Base-by-base conservation (phyloP, 1,140 invertebrate genomes). In the Lordiphosa stackelbergi region DNA sequence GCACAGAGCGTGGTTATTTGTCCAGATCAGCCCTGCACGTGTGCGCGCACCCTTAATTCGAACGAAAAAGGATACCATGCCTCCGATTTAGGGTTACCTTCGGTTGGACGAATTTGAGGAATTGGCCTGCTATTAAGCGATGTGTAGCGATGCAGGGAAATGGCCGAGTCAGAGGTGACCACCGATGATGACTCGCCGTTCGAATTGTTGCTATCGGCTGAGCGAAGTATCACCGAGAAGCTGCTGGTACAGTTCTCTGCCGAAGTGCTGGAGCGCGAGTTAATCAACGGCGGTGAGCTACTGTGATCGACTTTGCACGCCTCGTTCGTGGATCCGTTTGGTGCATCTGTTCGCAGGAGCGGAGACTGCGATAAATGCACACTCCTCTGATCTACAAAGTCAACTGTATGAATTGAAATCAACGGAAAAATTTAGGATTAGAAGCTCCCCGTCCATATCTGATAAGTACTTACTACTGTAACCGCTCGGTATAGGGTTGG, bases 381-480 rank as follows among this genome's bases (percentile, higher is more conserved):
- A 54, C 37, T 79, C 10, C 78, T 78, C 16, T 87, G 85, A 78
- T 87, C 86, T 42, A 85, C 73, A 54, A 87, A 86, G 28, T 86
- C 85, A 73, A 87, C 81, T 87, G 38, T 36, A 28, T 22, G 54
- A 28, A 37, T 31, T 13, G 10, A 12, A 8, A 12, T 19, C 3
- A 47, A 36, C 31, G 11, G 12, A 2, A 56, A 13, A 5, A 4
- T 10, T 35, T 24, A 2, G 35, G 5, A 28, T 13, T 4, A 24
- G 12, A 12, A 48, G 11, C 9, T 6, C 31, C 19, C 16, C 24
- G 1, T 1, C 19, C 22, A n/a, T 41, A 5, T 16, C 0, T 34
- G 35, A 8, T 12, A 36, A 10, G 12, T 37, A 89, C 90, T 91
- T 84, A 93, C 92, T 88, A 91, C 91, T 92, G 73, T 92, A 93